These are phyloP conservation scores for Cariama cristata DNA, from an alignment of 2,113 vertebrate species.

Conservation along the genomic window DNA sequence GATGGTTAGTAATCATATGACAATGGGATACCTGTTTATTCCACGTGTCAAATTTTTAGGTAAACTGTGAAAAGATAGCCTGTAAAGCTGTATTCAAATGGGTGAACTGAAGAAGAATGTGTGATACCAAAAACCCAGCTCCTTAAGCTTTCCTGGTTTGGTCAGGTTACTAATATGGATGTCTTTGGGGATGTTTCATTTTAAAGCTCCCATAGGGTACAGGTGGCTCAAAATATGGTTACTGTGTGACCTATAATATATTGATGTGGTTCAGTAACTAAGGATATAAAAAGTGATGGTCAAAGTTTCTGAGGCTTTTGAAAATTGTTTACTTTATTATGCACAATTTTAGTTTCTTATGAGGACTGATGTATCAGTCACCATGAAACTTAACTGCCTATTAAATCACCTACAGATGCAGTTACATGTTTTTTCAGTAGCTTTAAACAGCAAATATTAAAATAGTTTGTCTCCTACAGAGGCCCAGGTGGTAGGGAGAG, in stretches of 20 bases:
- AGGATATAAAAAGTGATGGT: not conserved
- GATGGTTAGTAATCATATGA: not conserved
- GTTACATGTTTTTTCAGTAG: not conserved
- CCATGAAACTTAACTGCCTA: not conserved
- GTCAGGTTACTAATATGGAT: not conserved
- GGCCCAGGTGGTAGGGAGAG: not conserved
- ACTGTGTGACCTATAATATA: not conserved
- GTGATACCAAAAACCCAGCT: not conserved
- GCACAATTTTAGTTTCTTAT: not conserved
- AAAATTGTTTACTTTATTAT: not conserved
- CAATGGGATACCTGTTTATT: not conserved
- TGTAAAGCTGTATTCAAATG: not conserved
- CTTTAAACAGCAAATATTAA: not conserved
- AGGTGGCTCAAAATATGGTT: not conserved
- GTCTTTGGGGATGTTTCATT: not conserved
- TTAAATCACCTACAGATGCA: constrained; percentile 24
- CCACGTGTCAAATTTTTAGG: not conserved
- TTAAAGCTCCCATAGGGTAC: not conserved
- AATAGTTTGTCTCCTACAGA: not conserved
- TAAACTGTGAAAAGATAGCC: not conserved
- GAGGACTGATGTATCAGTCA: not conserved
- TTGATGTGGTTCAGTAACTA: not conserved
- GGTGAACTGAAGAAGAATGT: not conserved
- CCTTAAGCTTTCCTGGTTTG: not conserved
- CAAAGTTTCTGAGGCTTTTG: not conserved